Evolutionary conservation across 2,797 vertebrate genomes (phyloP), one percentile per base, ranked within the genome.

Genomic region (Megaceryle alcyon): DNA sequence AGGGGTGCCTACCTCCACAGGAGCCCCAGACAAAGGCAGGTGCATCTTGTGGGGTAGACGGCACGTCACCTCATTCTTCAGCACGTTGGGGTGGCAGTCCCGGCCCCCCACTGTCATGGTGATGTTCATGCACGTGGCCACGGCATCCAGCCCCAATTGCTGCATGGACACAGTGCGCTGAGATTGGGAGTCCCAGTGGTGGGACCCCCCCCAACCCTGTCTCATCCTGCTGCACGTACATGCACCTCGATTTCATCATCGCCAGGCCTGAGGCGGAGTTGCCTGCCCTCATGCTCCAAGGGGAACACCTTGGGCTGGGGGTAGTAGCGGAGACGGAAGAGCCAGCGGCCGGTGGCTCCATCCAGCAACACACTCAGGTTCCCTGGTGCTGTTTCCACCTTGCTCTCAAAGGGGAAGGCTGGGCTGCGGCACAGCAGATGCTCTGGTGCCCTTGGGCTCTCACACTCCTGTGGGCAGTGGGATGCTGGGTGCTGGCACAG

Each of bases 41-140:
- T n/a, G 97, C 93, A 99, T 92, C 79, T 98, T 97, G 25, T 96
- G 98, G 43, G 99, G 98, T 86, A 99, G 98, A 69, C 98, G 98
- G 96, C 99, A 99, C 8, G 98, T 98, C 90, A 99, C 98, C 95
- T 99, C 98, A 9, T 99, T 99, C 51, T 99, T 98, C 97, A 98
- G 96, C 92, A 99, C 97, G 35, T 97, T 98, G 26, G 98, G 98
- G 51, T 98, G 98, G 96, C 99, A 99, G 91, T 98, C 97, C 44
- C 92, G 96, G 28, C 98, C 98, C 20, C 98, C 98, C 91, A 99
- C 97, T 0, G 97, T 99, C 99, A 99, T 98, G 33, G 98, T 97
- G 97, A 99, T 98, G 91, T 97, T 98, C 98, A 99, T 98, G 53
- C 99, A 99, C 82, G 96, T 83, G 61, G 97, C 98, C 92, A 99